Evolutionary conservation across 1,140 invertebrate species (phyloP).

Genomic region (Augochlora pura): DNA sequence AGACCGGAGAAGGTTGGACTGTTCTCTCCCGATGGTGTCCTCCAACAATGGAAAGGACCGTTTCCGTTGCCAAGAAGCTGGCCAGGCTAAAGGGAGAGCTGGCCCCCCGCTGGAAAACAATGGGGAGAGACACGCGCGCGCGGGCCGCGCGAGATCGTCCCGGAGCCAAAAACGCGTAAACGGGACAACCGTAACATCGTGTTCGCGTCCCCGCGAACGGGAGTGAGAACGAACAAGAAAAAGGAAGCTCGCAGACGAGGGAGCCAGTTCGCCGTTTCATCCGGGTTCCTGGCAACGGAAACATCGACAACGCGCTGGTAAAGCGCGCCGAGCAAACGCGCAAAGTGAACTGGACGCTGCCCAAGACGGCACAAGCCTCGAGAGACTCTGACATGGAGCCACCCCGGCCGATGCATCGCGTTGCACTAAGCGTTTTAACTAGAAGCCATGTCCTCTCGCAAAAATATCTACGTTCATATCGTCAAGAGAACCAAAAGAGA

Average conservation of each 20-base stretch:
- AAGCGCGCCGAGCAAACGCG: conserved; percentile 9
- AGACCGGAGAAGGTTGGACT: conserved; percentile 6
- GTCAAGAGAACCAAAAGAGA: background rate
- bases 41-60: conserved; percentile 29
- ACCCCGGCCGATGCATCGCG: conserved; percentile 58
- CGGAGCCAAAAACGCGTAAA: conserved; percentile 44
- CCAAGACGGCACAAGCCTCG: background rate
- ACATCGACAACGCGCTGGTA: background rate
- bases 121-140: background rate
- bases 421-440: conserved; percentile 61
- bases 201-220: background rate
- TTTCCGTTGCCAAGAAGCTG: conserved; percentile 57
- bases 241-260: too few relatives aligned
- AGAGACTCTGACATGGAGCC: conserved; percentile 29
- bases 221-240: background rate
- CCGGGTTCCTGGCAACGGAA: conserved; percentile 47
- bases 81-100: background rate
- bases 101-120: conserved; percentile 26
- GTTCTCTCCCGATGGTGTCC: conserved; percentile 20
- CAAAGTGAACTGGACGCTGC: conserved; percentile 29
- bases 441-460: conserved; percentile 62
- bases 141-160: background rate
- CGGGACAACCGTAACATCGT: background rate
- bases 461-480: conserved; percentile 38
- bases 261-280: background rate